Percentiles rank a stretch among this genome's conserved stretches.
Evolutionary conservation across 2,888 invertebrate genomes (phyloP).

Genomic region (Himalopsyche anomala): DNA sequence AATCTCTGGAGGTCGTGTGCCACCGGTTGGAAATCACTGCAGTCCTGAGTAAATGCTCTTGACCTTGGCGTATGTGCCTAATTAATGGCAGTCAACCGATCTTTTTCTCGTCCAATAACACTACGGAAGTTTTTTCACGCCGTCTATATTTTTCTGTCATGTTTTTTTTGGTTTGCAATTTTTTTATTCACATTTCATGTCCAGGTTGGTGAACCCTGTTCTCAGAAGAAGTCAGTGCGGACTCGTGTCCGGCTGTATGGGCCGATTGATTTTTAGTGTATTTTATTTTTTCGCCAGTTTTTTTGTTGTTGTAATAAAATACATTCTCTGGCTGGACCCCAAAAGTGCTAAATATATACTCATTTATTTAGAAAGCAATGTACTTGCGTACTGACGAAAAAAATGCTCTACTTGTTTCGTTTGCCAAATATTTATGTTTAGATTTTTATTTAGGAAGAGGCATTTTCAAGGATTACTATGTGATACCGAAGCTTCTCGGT

Average conservation of each 20-base stretch:
- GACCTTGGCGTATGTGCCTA: constrained; percentile 55
- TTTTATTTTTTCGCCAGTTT: not conserved
- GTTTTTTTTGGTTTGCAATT: constrained; percentile 52
- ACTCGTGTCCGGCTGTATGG: not conserved
- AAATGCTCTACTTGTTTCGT: constrained; percentile 39
- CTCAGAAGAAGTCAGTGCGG: constrained; percentile 20
- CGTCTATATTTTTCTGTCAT: constrained; percentile 55
- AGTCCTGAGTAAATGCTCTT: constrained; percentile 45
- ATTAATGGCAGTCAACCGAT: constrained; percentile 49
- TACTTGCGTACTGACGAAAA: constrained; percentile 31
- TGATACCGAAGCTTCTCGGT: too few species aligned
- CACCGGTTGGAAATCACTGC: not conserved
- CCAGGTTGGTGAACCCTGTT: constrained; percentile 56
- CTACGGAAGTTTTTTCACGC: constrained; percentile 47
- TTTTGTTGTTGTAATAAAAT: constrained; percentile 28
- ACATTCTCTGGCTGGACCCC: constrained; percentile 42
- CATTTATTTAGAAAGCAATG: constrained; percentile 34
- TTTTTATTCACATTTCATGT: constrained; percentile 51
- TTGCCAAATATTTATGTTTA: constrained; percentile 37
- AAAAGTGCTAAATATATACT: constrained; percentile 31
- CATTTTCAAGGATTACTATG: constrained; percentile 40
- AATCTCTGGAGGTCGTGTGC: too few species aligned
- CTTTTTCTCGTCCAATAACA: constrained; percentile 39
- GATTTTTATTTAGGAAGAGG: constrained; percentile 39
- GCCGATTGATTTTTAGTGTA: constrained; percentile 6